Conservation (phyloP, 2,113 vertebrate species). For the Perca fluviatilis region DNA sequence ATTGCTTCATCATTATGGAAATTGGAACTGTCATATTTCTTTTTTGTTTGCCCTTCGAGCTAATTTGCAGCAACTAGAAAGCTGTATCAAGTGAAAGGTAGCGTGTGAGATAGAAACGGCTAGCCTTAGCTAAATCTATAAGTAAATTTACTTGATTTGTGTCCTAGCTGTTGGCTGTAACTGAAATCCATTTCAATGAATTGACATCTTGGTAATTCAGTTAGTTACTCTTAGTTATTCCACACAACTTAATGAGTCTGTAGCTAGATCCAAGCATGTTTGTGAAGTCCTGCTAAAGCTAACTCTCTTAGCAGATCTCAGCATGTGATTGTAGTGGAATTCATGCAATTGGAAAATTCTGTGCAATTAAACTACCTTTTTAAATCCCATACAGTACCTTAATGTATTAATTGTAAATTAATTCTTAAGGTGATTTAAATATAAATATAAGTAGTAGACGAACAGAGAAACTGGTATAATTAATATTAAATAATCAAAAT, state of each 20-base stretch:
- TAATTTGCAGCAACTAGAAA: not conserved
- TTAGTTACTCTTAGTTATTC: not conserved
- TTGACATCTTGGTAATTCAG: not conserved
- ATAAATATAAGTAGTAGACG: too few species aligned
- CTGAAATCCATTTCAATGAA: not conserved
- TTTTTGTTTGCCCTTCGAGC: not conserved
- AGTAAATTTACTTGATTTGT: not conserved
- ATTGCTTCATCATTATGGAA: slow-evolving; percentile 30
- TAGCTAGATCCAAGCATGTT: not conserved
- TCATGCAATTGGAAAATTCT: not conserved
- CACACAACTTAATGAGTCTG: not conserved
- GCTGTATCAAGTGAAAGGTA: not conserved
- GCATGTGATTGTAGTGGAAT: not conserved
- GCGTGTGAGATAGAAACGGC: not conserved
- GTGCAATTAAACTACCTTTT: too few species aligned
- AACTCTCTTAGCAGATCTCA: not conserved
- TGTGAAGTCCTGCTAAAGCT: not conserved
- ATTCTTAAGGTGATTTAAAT: not conserved
- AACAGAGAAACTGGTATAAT: too few species aligned
- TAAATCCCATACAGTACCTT: not conserved
- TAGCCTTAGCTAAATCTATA: not conserved
- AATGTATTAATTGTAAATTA: not conserved
- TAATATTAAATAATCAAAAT: too few species aligned
- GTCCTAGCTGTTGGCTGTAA: not conserved
- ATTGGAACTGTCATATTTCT: slow-evolving; percentile 1